These are phyloP conservation scores for Pocillopora damicornis DNA, from an alignment of 64 coral and sea anemone species.

Conservation along the genomic window DNA sequence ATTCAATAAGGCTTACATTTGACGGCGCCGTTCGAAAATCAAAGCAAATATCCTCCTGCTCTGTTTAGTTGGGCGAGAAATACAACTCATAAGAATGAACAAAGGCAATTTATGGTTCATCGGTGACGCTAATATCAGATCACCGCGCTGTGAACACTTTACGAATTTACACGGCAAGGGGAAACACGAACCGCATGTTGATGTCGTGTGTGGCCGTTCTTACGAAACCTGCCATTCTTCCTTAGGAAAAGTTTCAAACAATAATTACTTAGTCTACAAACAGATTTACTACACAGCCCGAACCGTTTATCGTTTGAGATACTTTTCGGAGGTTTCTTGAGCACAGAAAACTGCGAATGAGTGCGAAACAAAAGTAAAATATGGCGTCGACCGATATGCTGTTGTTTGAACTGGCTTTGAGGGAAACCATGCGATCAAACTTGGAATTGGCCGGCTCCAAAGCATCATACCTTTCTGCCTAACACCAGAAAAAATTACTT, in stretches of 20 bases:
- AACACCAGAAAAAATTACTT: neutral
- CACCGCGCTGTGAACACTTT: neutral
- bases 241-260: neutral
- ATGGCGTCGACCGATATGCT: slow-evolving; percentile 14
- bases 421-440: neutral
- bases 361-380: slow-evolving; percentile 33
- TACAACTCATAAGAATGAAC: neutral
- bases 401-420: neutral
- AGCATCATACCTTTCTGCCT: neutral
- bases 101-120: neutral
- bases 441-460: neutral
- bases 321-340: neutral
- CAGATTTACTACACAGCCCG: neutral
- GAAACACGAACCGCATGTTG: neutral
- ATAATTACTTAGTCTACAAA: neutral
- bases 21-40: too few species aligned
- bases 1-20: too few species aligned
- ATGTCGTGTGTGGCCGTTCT: neutral
- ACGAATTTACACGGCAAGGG: neutral
- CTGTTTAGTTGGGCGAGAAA: neutral
- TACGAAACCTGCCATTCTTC: neutral
- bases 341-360: slow-evolving; percentile 1
- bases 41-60: too few species aligned
- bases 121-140: too few species aligned
- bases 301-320: neutral